These are phyloP conservation scores for Polyommatus icarus DNA, from an alignment of 2,888 invertebrate genomes.

Conservation along the genomic window DNA sequence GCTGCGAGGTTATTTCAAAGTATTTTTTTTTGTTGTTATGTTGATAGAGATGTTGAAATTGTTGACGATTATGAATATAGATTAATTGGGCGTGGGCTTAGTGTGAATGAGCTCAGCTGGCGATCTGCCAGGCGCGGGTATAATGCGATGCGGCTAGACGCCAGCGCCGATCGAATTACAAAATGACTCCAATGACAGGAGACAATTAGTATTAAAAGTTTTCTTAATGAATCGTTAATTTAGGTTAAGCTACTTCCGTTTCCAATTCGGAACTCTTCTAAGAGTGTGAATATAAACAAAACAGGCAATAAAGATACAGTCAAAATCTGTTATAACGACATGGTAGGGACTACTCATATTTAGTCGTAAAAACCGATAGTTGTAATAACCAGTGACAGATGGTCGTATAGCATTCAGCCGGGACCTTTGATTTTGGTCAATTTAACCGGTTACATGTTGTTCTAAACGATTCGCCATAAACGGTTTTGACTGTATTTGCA, in stretches of 20 bases:
- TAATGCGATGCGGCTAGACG: slow-evolving; percentile 53
- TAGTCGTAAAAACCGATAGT: no score
- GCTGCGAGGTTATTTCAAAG: background rate
- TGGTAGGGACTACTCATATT: no score
- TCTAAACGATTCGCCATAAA: no score
- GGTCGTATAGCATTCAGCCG: no score
- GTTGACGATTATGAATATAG: slow-evolving; percentile 4
- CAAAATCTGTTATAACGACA: no score
- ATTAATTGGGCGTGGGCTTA: slow-evolving; percentile 56
- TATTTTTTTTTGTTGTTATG: background rate
- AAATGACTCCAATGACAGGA: background rate
- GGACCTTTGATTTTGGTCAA: no score
- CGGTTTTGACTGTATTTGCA: no score
- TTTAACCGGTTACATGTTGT: no score
- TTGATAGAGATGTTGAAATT: slow-evolving; percentile 35
- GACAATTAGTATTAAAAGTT: background rate
- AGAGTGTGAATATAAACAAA: no score
- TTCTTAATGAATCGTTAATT: background rate
- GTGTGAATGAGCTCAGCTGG: slow-evolving; percentile 76
- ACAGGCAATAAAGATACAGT: no score
- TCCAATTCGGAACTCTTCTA: background rate
- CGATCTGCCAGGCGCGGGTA: slow-evolving; percentile 63
- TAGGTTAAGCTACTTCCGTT: background rate
- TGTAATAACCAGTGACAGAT: no score
- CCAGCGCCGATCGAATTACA: slow-evolving; percentile 43